Conservation (phyloP, 64 coral and sea anemone species). For the Pachyseris speciosa region DNA sequence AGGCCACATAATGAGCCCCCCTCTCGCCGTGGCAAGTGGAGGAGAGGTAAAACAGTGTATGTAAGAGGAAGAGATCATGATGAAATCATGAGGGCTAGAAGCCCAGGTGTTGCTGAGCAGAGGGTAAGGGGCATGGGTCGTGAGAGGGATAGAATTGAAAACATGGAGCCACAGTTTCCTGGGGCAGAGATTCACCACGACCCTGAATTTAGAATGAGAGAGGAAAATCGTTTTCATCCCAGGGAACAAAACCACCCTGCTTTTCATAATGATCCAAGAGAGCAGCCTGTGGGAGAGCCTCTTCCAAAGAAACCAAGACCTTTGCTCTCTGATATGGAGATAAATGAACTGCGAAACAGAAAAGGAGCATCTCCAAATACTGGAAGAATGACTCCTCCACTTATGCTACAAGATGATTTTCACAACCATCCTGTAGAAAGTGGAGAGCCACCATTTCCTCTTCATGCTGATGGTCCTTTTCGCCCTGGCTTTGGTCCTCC, state of each 20-base stretch:
- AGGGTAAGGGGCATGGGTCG: not conserved
- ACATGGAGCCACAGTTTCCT: not conserved
- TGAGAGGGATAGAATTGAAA: slow-evolving; percentile 1
- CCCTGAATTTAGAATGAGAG: not conserved
- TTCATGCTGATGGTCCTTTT: not conserved
- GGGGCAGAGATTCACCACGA: not conserved
- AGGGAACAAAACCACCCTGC: not conserved
- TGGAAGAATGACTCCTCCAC: slow-evolving; percentile 29
- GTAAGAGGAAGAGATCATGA: slow-evolving; percentile 40
- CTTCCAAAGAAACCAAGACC: slow-evolving; percentile 77
- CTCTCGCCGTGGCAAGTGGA: not conserved
- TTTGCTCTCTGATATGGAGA: slow-evolving; percentile 70
- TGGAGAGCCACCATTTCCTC: not conserved
- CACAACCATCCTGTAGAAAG: not conserved
- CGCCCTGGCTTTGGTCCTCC: slow-evolving; percentile 1
- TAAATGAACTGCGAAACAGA: slow-evolving; percentile 65
- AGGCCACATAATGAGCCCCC: not conserved
- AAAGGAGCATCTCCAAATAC: slow-evolving; percentile 34
- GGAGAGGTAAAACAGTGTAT: not conserved
- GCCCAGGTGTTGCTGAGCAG: slow-evolving; percentile 14
- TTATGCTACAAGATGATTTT: not conserved
- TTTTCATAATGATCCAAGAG: slow-evolving; percentile 22
- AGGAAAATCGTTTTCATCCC: slow-evolving; percentile 3
- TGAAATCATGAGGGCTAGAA: slow-evolving; percentile 1
- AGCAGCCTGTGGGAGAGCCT: slow-evolving; percentile 51